These are phyloP conservation scores for Rhodophaea formosa DNA, from an alignment of 2,888 invertebrate genomes.

Conservation along the genomic window DNA sequence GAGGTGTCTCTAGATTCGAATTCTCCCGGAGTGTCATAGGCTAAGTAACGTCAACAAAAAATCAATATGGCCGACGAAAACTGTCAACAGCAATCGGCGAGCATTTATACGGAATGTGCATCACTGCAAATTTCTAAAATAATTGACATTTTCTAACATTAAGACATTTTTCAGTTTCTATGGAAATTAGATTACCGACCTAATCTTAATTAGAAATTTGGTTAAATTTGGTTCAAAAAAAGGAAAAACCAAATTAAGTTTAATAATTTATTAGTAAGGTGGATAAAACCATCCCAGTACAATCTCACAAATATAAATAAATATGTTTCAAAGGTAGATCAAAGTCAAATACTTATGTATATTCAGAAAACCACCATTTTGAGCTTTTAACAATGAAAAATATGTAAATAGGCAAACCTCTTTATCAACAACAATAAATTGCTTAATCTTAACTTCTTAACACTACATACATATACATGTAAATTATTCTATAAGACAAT, in stretches of 20 bases:
- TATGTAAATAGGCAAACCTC: slow-evolving; percentile 34
- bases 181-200: too few relatives aligned
- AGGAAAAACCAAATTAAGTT: slow-evolving; percentile 22
- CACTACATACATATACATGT: neutral
- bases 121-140: too few relatives aligned
- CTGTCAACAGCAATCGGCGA: too few relatives aligned
- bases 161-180: too few relatives aligned
- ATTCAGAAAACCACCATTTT: slow-evolving; percentile 33
- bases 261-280: slow-evolving; percentile 50
- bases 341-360: slow-evolving; percentile 25
- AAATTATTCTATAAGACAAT: neutral
- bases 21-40: too few relatives aligned
- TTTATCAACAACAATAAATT: slow-evolving; percentile 34
- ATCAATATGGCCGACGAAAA: too few relatives aligned
- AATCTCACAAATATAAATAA: slow-evolving; percentile 39
- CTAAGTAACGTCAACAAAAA: too few relatives aligned
- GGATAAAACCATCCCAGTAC: slow-evolving; percentile 34
- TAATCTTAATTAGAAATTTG: neutral
- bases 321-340: slow-evolving; percentile 32
- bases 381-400: slow-evolving; percentile 35
- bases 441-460: slow-evolving; percentile 17
- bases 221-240: neutral
- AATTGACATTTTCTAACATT: too few relatives aligned
- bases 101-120: too few relatives aligned
- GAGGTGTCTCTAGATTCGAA: too few relatives aligned